Base-by-base conservation (phyloP, 2,888 invertebrate species). In the Caenorhabditis parvicauda region DNA sequence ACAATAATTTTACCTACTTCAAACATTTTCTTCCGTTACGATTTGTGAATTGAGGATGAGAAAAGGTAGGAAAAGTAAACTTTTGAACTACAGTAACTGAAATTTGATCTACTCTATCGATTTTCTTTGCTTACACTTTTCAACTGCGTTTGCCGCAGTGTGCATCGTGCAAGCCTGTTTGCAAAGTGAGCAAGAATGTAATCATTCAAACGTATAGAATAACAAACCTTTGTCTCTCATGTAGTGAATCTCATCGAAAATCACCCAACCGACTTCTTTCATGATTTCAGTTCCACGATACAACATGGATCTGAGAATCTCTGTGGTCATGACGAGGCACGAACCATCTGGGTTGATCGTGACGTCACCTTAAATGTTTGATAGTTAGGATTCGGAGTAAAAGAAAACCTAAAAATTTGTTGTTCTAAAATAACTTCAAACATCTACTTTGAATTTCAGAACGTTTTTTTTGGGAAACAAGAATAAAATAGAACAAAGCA, bases 211-310 rank as follows among this genome's bases (percentile, higher is more conserved):
- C 17, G 12, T 19, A 41, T 9, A 47, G 7, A 47, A n/a, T 17
- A 9, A 17, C 47, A 14, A 7, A 82, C 82, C 81, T 84, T 95
- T 95, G 82, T 99, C 95, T 76, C 98, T 87, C 98, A 99, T 99
- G 82, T 99, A 99, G 84, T 99, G 98, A 76, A 99, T 99, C 85
- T 99, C 98, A 82, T 99, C 98, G 84, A 99, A 99, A 51, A 99
- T 87, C 1, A 99, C 98, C 98, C 98, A 99, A 47, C 95, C 96
- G 0, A 99, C 95, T 87, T 99, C 98, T 59, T 95, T 87, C 90
- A 95, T 95, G 22, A 99, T 89, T 86, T 98, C 95, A 37, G 94
- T 94, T 46, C 98, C 98, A 81, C 96, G 86, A 81, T 98, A 99
- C 55, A 99, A 85, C 98, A 99, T 98, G 79, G 93, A 94, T 64